These are phyloP conservation scores for Myotis pilosus DNA, from an alignment of 2,797 vertebrate species.

Conservation along the genomic window DNA sequence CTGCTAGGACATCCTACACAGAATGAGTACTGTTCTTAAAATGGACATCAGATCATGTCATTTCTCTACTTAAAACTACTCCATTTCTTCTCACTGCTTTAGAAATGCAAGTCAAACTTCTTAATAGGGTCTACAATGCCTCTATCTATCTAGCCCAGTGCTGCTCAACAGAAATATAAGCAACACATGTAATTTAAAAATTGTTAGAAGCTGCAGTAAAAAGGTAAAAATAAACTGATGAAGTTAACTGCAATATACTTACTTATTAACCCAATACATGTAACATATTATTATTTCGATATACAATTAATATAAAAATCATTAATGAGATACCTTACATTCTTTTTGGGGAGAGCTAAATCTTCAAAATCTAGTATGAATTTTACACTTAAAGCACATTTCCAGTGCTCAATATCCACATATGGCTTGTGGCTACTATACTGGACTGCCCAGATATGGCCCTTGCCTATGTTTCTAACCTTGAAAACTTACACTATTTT, in stretches of 20 bases:
- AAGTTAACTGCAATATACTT: constrained; percentile 37
- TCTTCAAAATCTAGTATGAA: constrained; percentile 7
- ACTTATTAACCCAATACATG: not conserved
- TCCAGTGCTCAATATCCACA: not conserved
- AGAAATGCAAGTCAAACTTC: constrained; percentile 43
- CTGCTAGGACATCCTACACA: not conserved
- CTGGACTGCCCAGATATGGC: not conserved
- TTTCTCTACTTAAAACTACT: constrained; percentile 10
- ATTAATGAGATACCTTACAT: constrained; percentile 22
- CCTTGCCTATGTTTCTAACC: not conserved
- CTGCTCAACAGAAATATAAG: not conserved
- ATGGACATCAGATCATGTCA: constrained; percentile 29
- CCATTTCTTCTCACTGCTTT: not conserved
- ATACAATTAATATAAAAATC: constrained; percentile 33
- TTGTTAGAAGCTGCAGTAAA: constrained; percentile 27
- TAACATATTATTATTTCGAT: not conserved
- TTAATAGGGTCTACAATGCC: not conserved
- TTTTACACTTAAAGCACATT: not conserved
- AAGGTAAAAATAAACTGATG: constrained; percentile 16
- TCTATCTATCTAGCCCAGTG: not conserved
- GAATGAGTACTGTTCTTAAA: constrained; percentile 6
- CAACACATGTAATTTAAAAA: not conserved
- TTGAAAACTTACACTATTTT: not conserved
- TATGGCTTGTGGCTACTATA: not conserved
- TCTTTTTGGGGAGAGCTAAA: not conserved